Evolutionary conservation across 2,113 vertebrate species (phyloP), one percentile per base, ranked within the genome.

Genomic region (Bungarus multicinctus): DNA sequence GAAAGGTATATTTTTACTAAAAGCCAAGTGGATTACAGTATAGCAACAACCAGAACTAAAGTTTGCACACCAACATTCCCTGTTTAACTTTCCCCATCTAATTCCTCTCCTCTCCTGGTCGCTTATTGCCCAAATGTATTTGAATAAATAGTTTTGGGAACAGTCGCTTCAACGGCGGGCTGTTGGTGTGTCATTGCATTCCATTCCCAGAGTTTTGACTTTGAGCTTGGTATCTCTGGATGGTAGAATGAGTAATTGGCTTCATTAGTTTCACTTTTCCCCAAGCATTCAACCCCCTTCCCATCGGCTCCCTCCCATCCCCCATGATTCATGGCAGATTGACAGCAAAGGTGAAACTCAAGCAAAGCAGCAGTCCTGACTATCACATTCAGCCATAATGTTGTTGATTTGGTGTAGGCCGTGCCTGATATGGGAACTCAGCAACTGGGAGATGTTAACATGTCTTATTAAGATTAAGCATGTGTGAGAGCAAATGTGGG

Each of bases 291-390:
- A 5, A 14, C 64, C 11, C 45, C 45, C 45, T 47, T 43, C 43
- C 4, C 4, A n/a, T 69, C 0, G 30, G 14, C 30, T n/a, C 64
- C 30, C 64, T 0, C 27, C 4, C n/a, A n/a, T 1, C 10, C 30
- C 12, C 1, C 45, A 47, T 43, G 43, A 4, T 47, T 47, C 45
- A 47, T 47, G 45, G 45, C 20, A 58, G 23, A 30, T 11, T 60
- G 60, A n/a, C 11, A 69, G 12, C 4, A 4, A n/a, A 69, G 12
- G 27, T 30, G 60, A 69, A 69, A 60, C 23, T 58, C 57, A 69
- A 16, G 30, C 30, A 69, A 64, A 30, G 12, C 10, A 64, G 10
- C 27, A 64, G 0, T 30, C 10, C 10, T 64, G 27, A 30, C 58
- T 30, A 69, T 64, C 30, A 34, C 69, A 39, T 34, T 74, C 69